Base-by-base conservation (phyloP, 2,888 invertebrate genomes). In the Epirrhoe alternata region DNA sequence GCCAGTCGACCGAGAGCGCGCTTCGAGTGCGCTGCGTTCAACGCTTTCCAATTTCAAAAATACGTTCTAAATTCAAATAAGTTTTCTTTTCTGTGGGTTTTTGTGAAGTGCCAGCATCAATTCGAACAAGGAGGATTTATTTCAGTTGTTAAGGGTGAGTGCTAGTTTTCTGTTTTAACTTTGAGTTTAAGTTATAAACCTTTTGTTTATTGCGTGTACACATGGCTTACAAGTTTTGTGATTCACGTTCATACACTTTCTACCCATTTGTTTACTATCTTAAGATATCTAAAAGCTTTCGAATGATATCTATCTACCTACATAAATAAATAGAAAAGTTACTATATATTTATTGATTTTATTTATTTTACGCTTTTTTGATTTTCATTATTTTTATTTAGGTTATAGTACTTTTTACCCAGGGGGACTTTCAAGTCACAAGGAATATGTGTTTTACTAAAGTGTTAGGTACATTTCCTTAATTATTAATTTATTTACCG, bases 1-100 rank as follows among this genome's bases (percentile, higher is more conserved):
- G 68, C 51, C 70, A 76, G 76, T 74, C 72, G 72, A 67, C 66
- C 73, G 74, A 73, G 74, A 76, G 75, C 75, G 76, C 75, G 70
- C 76, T 66, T 63, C 14, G 55, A 49, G 74, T 68, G 71, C 71
- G 75, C 71, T 71, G 75, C 76, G 76, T 73, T 66, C 66, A 74
- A 73, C 61, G 69, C 54, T 58, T 53, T 31, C 16, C 7, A 14
- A 59, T 68, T 69, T 59, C 42, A 57, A 67, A 67, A 68, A 35
- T 66, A 64, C 71, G 72, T 64, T 66, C 63, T 45, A 59, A 66
- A 70, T 71, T 72, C 53, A 65, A 72, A 49, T 42, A 51, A 61
- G 68, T 57, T 70, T 59, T 64, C 54, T 70, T 68, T 68, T 64
- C 58, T 70, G 72, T 72, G 72, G 60, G 60, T 64, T 71, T 60